Evolutionary conservation across 2,888 invertebrate genomes (phyloP), one percentile per base, ranked within the genome.

Genomic region (Agonopterix alstromeriana): DNA sequence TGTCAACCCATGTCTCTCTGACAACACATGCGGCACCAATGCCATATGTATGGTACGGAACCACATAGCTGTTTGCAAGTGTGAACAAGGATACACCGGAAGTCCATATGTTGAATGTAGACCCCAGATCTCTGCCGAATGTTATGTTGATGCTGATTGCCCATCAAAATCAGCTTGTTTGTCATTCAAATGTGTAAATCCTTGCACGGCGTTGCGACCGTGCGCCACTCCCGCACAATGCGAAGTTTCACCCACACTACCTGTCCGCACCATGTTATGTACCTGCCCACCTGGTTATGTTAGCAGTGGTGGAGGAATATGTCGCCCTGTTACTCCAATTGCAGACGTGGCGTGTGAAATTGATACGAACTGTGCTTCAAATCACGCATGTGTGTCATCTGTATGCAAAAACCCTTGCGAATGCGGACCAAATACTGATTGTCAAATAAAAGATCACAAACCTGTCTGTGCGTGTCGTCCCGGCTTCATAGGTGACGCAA

Each of bases 201-300:
- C 97, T 7, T 97, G 97, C 68, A 76, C 90, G 2, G 90, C 91
- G 8, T 83, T 96, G 46, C 92, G 93, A 60, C 97, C 97, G 2
- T 97, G 97, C 71, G 91, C 92, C 43, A 90, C 91, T 47, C 96
- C 96, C 36, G 93, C 97, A 0, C 91, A 91, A 55, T 97, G 97
- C 69, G 92, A 93, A 77, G 96, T 96, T 0, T 91, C 95, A 17
- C 92, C 94, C 1, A 95, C 96, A 3, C 77, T 94, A 27, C 96
- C 97, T 0, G 94, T 97, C 5, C 91, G 97, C 54, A 96, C 97
- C 0, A 95, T 97, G 94, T 91, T 96, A 38, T 97, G 97, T 71
- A 92, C 95, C 2, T 97, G 97, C 65, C 95, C 97, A 27, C 94
- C 95, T 46, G 97, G 97, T 11, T 97, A 95, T 64, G 92, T 96